These are phyloP conservation scores for Cephalotes varians DNA, from an alignment of 2,888 invertebrate genomes.

Conservation along the genomic window DNA sequence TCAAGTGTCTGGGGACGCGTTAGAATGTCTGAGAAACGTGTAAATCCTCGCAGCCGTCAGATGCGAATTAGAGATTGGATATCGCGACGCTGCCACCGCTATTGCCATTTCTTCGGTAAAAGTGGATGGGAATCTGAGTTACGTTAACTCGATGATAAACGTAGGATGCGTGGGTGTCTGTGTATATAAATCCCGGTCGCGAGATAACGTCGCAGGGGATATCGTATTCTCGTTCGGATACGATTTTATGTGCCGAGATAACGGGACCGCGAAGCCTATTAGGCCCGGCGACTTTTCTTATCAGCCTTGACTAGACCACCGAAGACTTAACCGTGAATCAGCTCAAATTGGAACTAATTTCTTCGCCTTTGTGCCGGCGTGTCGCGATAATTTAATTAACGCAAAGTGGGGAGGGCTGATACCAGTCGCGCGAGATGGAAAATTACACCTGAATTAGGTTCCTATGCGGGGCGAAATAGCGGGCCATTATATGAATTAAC, in stretches of 20 bases:
- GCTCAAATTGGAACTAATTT: conserved; percentile 67
- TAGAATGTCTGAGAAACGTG: conserved; percentile 19
- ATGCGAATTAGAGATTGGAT: conserved; percentile 59
- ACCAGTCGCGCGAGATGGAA: conserved; percentile 46
- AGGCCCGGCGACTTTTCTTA: conserved; percentile 60
- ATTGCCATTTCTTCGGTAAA: conserved; percentile 56
- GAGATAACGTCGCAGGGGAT: conserved; percentile 57
- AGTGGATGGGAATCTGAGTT: conserved; percentile 60
- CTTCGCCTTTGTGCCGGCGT: conserved; percentile 52
- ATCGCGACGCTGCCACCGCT: conserved; percentile 43
- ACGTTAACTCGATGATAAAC: conserved; percentile 63
- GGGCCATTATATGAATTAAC: conserved; percentile 71
- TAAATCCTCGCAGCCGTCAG: conserved; percentile 39
- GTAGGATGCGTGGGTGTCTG: conserved; percentile 33
- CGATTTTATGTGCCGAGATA: conserved; percentile 61
- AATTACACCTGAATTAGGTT: conserved; percentile 66
- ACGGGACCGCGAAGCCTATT: conserved; percentile 32
- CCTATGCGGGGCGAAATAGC: conserved; percentile 63
- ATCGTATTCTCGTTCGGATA: conserved; percentile 59
- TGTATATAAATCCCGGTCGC: conserved; percentile 42
- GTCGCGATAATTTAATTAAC: conserved; percentile 71
- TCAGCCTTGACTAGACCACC: conserved; percentile 35
- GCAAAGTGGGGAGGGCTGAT: conserved; percentile 18
- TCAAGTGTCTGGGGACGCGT: conserved; percentile 1
- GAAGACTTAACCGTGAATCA: conserved; percentile 67